These are phyloP conservation scores for Lytechinus variegatus DNA, from an alignment of 35 echinoderm and acorn worm species.

Conservation along the genomic window DNA sequence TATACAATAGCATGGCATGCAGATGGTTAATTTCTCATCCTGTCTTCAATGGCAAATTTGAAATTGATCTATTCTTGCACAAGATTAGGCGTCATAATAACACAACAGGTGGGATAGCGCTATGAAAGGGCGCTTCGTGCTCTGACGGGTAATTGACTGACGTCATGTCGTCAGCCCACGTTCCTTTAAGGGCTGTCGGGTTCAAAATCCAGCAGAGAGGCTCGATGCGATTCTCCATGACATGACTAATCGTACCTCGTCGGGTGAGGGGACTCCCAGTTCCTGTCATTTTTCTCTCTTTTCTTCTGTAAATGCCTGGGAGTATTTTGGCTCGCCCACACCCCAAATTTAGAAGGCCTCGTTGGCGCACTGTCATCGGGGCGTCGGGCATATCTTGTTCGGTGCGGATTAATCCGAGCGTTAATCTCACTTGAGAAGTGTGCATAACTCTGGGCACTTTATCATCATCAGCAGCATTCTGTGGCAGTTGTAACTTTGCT, in stretches of 20 bases:
- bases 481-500: neutral
- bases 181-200: neutral
- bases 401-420: neutral
- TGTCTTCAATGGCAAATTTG: neutral
- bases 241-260: conserved; percentile 9
- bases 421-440: neutral
- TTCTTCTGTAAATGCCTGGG: neutral
- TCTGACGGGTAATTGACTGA: neutral
- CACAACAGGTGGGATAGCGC: neutral
- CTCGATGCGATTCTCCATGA: neutral
- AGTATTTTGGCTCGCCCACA: neutral
- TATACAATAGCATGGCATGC: neutral
- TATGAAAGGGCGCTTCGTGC: neutral
- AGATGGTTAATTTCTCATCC: conserved; percentile 11
- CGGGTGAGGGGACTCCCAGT: neutral
- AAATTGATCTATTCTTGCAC: conserved; percentile 2
- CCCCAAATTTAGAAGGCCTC: neutral
- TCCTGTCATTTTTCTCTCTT: conserved; percentile 13
- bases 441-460: neutral
- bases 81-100: neutral
- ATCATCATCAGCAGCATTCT: neutral
- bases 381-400: neutral
- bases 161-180: neutral
- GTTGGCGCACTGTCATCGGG: neutral
- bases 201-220: neutral